These are phyloP conservation scores for Lasiurus cinereus DNA, from an alignment of 2,113 vertebrate species.

Conservation along the genomic window DNA sequence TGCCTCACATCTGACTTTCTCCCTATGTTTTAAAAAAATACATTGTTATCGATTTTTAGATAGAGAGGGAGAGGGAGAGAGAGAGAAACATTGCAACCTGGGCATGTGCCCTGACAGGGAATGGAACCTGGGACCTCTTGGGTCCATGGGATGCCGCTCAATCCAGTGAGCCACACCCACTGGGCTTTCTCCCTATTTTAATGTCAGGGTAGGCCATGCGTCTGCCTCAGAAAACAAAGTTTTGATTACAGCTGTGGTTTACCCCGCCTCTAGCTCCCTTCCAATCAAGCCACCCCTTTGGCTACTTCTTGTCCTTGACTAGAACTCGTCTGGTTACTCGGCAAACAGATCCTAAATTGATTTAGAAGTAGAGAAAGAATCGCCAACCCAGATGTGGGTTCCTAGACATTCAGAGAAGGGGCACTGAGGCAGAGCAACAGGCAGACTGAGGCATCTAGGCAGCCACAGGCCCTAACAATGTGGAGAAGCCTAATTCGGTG, in stretches of 20 bases:
- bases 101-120: neutral
- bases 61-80: no score
- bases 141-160: no score
- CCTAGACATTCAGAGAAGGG: neutral
- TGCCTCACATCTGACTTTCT: neutral
- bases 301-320: neutral
- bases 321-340: neutral
- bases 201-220: neutral
- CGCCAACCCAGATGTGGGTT: neutral
- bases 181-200: conserved; percentile 16
- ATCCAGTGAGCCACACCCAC: neutral
- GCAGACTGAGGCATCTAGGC: neutral
- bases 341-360: neutral
- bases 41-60: no score
- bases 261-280: neutral
- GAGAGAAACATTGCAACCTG: neutral
- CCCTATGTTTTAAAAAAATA: neutral
- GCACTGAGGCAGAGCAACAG: neutral
- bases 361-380: conserved; percentile 11
- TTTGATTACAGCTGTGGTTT: neutral
- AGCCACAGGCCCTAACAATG: neutral
- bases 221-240: neutral
- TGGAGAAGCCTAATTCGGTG: neutral
- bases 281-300: neutral
- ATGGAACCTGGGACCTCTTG: neutral